Percentiles rank a stretch among this genome's conserved stretches.
phyloP scores from a whole-genome alignment of 1,140 invertebrate species.

The Psilanteris sp. region DNA sequence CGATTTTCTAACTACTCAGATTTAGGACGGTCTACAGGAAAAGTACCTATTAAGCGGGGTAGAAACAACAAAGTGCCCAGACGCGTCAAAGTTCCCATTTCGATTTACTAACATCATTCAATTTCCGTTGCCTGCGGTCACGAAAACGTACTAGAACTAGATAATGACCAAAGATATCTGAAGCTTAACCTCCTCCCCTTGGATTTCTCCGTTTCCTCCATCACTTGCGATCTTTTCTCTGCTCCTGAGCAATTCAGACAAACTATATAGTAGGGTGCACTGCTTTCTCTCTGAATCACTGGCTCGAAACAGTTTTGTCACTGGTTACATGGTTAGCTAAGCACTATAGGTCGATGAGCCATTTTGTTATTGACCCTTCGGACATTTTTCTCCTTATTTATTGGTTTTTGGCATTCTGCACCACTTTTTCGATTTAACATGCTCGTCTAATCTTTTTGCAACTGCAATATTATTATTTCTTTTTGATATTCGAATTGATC shows the following conservation, averaged over 20 bases:
- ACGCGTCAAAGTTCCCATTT: constrained; percentile 59
- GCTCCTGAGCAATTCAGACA: too few relatives aligned
- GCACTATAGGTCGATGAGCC: constrained; percentile 56
- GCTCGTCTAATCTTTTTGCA: too few relatives aligned
- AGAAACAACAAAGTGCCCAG: constrained; percentile 50
- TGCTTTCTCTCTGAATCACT: constrained; percentile 46
- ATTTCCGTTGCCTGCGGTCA: constrained; percentile 56
- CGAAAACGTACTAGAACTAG: constrained; percentile 46
- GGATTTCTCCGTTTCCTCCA: constrained; percentile 9
- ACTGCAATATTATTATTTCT: too few relatives aligned
- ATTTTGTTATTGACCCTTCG: constrained; percentile 62
- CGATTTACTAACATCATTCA: constrained; percentile 61
- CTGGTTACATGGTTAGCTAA: constrained; percentile 60
- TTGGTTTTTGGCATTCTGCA: constrained; percentile 2
- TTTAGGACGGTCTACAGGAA: constrained; percentile 39
- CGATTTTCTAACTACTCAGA: constrained; percentile 52
- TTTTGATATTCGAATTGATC: too few relatives aligned
- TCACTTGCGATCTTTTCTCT: too few relatives aligned
- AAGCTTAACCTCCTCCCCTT: constrained; percentile 1
- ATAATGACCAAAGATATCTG: constrained; percentile 62
- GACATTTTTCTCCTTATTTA: constrained; percentile 38
- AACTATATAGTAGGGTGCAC: constrained; percentile 45
- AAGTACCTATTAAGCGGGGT: constrained; percentile 52
- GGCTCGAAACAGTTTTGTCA: constrained; percentile 55
- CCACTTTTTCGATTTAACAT: constrained; percentile 5